phyloP scores from a whole-genome alignment of 2,888 invertebrate species.

The Agriopis marginaria region DNA sequence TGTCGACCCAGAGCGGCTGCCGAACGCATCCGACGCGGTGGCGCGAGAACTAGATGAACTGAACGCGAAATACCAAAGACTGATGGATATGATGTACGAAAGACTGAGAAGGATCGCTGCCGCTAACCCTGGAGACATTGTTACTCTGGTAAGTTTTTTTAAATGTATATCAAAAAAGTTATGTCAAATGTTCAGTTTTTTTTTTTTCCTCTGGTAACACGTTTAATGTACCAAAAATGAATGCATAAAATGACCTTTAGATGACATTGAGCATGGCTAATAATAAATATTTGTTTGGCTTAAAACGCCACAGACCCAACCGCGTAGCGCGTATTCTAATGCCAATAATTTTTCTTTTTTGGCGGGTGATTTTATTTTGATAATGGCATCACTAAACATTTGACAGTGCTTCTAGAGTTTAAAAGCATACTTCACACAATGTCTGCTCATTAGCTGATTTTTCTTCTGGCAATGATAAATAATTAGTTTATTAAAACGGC shows the following conservation, averaged over 20 bases:
- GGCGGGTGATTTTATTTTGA: neutral
- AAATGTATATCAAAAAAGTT: slow-evolving; percentile 25
- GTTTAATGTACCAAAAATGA: no score
- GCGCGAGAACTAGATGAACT: slow-evolving; percentile 92
- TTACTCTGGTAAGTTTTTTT: slow-evolving; percentile 89
- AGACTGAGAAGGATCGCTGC: slow-evolving; percentile 89
- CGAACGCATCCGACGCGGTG: slow-evolving; percentile 90
- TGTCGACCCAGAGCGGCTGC: slow-evolving; percentile 63
- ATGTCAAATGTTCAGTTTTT: slow-evolving; percentile 13
- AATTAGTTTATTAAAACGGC: slow-evolving; percentile 28
- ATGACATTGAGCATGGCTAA: neutral
- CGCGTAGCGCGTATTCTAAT: neutral
- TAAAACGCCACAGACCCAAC: no score
- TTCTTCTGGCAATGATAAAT: slow-evolving; percentile 30
- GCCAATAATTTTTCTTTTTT: neutral
- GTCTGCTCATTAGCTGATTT: slow-evolving; percentile 7
- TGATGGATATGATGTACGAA: slow-evolving; percentile 90
- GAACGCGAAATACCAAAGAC: slow-evolving; percentile 91
- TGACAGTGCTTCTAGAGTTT: slow-evolving; percentile 16
- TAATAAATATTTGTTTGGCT: neutral
- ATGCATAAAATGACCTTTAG: no score
- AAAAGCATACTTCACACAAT: slow-evolving; percentile 24
- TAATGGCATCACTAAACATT: slow-evolving; percentile 29
- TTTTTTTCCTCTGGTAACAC: neutral
- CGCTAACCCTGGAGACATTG: slow-evolving; percentile 90